A percentile compares a stretch with the other conserved stretches of the same genome.
Conservation (phyloP, 2,797 vertebrate species). For the Sebastes hopkinsi region DNA sequence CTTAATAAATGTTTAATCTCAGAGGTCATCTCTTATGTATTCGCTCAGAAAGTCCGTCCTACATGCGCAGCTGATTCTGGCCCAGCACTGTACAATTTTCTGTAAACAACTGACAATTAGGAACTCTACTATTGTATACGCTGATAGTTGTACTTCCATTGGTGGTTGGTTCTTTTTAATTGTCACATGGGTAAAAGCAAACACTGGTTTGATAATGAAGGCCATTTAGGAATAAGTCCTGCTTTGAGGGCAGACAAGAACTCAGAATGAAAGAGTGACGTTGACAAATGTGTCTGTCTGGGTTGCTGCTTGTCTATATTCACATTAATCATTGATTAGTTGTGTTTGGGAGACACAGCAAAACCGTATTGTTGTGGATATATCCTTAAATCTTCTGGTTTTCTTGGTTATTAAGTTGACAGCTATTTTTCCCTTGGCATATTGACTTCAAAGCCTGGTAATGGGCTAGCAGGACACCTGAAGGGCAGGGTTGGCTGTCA, state of each 20-base stretch:
- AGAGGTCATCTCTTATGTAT: slow-evolving; percentile 10
- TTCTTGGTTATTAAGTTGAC: slow-evolving; percentile 6
- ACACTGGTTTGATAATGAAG: neutral
- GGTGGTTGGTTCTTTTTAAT: neutral
- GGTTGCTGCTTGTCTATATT: neutral
- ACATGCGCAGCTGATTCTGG: neutral
- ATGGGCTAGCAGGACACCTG: slow-evolving; percentile 16
- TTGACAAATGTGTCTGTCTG: neutral
- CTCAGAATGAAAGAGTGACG: neutral
- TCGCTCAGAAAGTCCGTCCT: neutral
- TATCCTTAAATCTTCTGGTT: neutral
- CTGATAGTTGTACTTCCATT: neutral
- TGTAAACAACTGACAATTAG: neutral
- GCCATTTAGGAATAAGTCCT: neutral
- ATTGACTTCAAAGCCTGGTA: slow-evolving; percentile 11
- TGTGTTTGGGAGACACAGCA: neutral
- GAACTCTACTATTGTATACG: neutral
- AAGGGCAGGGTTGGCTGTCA: slow-evolving; percentile 33
- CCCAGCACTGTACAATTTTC: neutral
- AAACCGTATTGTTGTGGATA: neutral
- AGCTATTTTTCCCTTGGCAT: neutral
- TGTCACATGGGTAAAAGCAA: neutral
- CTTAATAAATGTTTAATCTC: slow-evolving; percentile 21
- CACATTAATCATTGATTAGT: neutral
- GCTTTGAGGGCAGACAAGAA: neutral